Percentiles rank a stretch among this genome's conserved stretches.
Conservation (phyloP, 2,113 vertebrate genomes). For the Spheniscus mendiculus region DNA sequence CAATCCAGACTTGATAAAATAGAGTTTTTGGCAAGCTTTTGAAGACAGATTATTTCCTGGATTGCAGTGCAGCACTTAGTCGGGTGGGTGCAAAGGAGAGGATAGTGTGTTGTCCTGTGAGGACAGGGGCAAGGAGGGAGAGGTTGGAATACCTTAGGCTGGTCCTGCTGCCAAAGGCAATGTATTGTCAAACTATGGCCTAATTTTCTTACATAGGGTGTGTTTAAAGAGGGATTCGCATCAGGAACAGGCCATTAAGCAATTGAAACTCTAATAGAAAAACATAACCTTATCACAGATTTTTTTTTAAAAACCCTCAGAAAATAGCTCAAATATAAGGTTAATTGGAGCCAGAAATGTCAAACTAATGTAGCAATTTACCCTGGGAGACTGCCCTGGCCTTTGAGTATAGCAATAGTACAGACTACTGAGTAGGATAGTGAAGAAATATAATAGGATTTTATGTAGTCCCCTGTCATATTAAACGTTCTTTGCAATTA, state of each 20-base stretch:
- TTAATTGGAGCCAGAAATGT: conserved; percentile 91
- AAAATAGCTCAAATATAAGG: conserved; percentile 87
- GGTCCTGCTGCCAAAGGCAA: background rate
- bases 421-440: conserved; percentile 72
- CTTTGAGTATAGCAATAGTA: conserved; percentile 79
- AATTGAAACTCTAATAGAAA: conserved; percentile 66
- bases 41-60: background rate
- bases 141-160: background rate
- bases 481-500: conserved; percentile 83
- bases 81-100: background rate
- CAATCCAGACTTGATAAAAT: background rate
- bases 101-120: background rate
- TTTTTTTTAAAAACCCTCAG: conserved; percentile 66
- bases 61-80: background rate
- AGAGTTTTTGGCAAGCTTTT: background rate
- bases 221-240: conserved; percentile 32
- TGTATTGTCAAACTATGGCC: background rate
- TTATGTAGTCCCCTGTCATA: conserved; percentile 84
- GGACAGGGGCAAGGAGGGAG: background rate
- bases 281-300: conserved; percentile 77
- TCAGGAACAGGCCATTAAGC: conserved; percentile 58
- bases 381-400: conserved; percentile 83
- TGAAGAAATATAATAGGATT: conserved; percentile 77
- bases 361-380: conserved; percentile 87
- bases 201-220: background rate